Evolutionary conservation across 2,888 invertebrate species (phyloP).

Genomic region (Isoperla grammatica): DNA sequence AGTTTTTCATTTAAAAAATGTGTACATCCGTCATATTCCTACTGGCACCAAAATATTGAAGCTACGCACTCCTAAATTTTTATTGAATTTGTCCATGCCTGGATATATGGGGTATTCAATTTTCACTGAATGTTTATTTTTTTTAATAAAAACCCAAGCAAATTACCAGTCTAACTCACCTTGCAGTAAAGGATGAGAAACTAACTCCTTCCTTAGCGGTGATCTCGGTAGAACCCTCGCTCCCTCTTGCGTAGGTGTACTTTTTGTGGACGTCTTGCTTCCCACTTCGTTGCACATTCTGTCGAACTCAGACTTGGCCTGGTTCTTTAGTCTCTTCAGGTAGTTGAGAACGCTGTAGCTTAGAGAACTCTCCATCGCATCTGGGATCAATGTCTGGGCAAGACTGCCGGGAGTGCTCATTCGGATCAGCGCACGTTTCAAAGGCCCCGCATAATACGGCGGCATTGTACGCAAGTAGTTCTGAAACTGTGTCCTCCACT

Average conservation of each 20-base stretch:
- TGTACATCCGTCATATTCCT: no score
- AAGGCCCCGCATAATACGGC: conserved; percentile 84
- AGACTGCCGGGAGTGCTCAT: conserved; percentile 84
- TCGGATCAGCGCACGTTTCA: conserved; percentile 82
- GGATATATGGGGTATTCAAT: no score
- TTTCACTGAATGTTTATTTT: no score
- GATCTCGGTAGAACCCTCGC: conserved; percentile 67
- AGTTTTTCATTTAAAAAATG: no score
- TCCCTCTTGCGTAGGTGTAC: conserved; percentile 58
- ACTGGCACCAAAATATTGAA: no score
- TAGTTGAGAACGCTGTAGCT: conserved; percentile 92
- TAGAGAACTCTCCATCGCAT: conserved; percentile 86
- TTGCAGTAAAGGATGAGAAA: conserved; percentile 71
- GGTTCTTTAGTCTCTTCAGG: conserved; percentile 91
- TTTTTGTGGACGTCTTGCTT: conserved; percentile 39
- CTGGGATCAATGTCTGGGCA: conserved; percentile 80
- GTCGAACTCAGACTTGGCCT: conserved; percentile 86
- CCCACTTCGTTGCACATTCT: conserved; percentile 69
- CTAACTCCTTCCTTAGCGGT: conserved; percentile 70
- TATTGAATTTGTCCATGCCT: no score
- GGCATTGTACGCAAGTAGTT: conserved; percentile 96
- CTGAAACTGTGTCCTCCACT: conserved; percentile 90
- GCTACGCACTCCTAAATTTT: no score
- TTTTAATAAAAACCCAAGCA: no score
- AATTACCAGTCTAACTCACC: conserved; percentile 36